A percentile compares a stretch with the other conserved stretches of the same genome.
phyloP scores from a whole-genome alignment of 2,797 vertebrate species.

The Merluccius polli region DNA sequence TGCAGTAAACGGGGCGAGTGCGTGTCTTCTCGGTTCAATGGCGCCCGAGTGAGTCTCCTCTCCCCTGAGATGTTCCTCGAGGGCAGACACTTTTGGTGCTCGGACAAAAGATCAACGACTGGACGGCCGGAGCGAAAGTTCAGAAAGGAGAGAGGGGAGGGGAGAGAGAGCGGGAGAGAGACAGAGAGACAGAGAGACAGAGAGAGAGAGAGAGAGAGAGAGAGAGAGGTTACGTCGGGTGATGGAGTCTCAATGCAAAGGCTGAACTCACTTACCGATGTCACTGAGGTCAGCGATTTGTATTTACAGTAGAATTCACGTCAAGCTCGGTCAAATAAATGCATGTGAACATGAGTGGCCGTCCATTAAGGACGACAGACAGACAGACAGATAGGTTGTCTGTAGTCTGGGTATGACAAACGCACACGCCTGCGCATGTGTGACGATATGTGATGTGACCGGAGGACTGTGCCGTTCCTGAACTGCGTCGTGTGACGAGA shows the following conservation, averaged over 20 bases:
- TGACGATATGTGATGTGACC: conserved; percentile 28
- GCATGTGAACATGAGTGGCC: background rate
- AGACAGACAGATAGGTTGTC: background rate
- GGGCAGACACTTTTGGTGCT: background rate
- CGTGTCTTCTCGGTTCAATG: conserved; percentile 12
- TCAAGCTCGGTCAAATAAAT: background rate
- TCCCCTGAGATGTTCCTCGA: background rate
- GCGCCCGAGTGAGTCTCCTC: background rate
- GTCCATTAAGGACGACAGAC: background rate
- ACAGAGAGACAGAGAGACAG: background rate
- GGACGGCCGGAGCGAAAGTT: background rate
- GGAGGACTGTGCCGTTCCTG: conserved; percentile 10
- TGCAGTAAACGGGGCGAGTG: background rate
- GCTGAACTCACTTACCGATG: background rate
- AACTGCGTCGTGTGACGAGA: background rate
- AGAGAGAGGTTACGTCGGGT: conserved; percentile 4
- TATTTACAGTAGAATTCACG: background rate
- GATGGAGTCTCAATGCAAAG: background rate
- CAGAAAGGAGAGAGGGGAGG: too few species aligned
- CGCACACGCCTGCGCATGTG: background rate
- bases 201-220: background rate
- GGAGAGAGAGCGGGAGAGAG: background rate
- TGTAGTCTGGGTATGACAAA: background rate
- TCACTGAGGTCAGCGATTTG: background rate
- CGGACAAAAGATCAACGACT: conserved; percentile 14